These are phyloP conservation scores for Drosophila azteca DNA, from an alignment of 1,140 invertebrate species.

Conservation along the genomic window DNA sequence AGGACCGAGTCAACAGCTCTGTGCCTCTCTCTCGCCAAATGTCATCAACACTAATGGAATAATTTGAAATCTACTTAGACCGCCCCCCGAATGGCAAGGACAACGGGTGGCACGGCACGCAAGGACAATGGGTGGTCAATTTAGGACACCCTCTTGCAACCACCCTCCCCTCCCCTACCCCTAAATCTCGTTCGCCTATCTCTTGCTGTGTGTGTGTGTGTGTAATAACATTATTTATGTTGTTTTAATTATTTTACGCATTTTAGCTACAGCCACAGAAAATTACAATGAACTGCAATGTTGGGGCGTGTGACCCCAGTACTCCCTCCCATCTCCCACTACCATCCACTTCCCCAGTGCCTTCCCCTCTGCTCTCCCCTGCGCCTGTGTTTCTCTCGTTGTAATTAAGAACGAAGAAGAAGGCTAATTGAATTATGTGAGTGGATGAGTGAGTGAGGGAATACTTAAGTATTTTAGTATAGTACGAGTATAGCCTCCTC, in stretches of 20 bases:
- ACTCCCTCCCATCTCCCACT: too few relatives aligned
- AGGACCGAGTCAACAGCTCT: conserved; percentile 9
- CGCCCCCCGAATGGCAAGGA: conserved; percentile 24
- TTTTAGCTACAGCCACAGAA: conserved; percentile 40
- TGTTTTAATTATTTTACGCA: conserved; percentile 80
- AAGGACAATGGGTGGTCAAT: conserved; percentile 51
- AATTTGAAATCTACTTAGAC: conserved; percentile 81
- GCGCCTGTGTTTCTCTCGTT: conserved; percentile 34
- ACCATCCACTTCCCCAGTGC: conserved; percentile 11
- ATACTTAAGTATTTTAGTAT: too few relatives aligned
- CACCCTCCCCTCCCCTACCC: too few relatives aligned
- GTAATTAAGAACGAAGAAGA: conserved; percentile 68
- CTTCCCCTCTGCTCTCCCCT: conserved; percentile 7
- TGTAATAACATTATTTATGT: conserved; percentile 67
- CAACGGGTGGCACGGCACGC: too few relatives aligned
- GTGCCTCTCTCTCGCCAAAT: conserved; percentile 47
- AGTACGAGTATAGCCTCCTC: too few relatives aligned
- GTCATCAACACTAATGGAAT: conserved; percentile 80
- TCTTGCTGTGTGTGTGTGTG: conserved; percentile 27
- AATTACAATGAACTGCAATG: conserved; percentile 52
- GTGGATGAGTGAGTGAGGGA: conserved; percentile 17
- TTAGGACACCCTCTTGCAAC: neutral
- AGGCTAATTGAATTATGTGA: conserved; percentile 71
- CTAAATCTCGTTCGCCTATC: conserved; percentile 2
- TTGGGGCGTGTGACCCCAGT: conserved; percentile 29